phyloP scores from a whole-genome alignment of 2,888 invertebrate genomes.

The Gryllus longicercus region DNA sequence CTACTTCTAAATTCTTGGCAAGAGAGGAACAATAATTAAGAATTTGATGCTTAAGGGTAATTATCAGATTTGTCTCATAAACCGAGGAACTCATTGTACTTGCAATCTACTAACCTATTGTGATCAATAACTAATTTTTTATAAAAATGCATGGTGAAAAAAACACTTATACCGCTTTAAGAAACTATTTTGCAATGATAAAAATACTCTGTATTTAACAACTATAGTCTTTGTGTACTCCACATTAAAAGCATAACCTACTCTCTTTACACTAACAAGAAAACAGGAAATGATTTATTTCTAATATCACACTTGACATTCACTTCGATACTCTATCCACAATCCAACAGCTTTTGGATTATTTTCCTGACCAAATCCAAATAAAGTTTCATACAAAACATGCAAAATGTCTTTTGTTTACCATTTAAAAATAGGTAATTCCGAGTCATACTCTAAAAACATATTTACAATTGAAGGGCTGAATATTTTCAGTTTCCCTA shows the following conservation, averaged over 20 bases:
- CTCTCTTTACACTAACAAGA: neutral
- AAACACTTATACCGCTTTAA: neutral
- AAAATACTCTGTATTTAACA: neutral
- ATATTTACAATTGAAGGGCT: neutral
- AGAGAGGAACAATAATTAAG: too few species aligned
- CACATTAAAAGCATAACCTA: neutral
- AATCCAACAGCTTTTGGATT: neutral
- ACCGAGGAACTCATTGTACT: neutral
- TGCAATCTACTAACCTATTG: neutral
- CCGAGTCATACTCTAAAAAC: neutral
- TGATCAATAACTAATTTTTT: neutral
- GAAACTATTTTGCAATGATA: neutral
- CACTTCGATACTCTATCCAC: neutral
- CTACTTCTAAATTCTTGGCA: too few species aligned
- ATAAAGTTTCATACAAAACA: neutral
- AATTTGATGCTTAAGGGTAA: too few species aligned
- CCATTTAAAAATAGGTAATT: neutral
- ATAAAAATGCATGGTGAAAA: slow-evolving; percentile 17
- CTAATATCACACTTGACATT: neutral
- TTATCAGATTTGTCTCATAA: neutral
- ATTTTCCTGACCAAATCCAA: neutral
- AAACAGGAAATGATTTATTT: neutral
- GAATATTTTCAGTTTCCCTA: neutral
- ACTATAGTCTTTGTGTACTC: neutral
- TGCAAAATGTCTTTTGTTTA: neutral